Evolutionary conservation across 2,888 invertebrate genomes (phyloP).

Genomic region (Chalcis sispes): DNA sequence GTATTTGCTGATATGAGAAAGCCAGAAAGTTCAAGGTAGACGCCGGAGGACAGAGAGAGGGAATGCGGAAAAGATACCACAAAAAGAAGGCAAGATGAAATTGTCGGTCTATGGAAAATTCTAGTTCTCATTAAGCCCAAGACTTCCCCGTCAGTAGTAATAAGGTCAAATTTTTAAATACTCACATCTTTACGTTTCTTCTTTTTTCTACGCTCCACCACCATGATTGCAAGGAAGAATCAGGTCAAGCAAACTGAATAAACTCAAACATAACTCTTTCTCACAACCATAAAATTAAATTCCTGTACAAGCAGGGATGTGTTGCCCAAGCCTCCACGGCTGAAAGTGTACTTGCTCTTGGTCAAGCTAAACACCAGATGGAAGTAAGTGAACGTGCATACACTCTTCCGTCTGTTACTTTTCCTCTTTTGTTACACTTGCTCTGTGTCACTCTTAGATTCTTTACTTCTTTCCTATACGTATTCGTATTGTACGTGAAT

Average conservation of each 20-base stretch:
- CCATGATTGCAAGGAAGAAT: constrained; percentile 26
- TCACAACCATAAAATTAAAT: no score
- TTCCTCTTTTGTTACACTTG: background rate
- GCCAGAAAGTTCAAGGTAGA: no score
- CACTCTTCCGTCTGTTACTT: background rate
- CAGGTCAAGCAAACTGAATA: no score
- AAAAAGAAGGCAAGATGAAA: background rate
- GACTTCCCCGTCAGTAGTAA: no score
- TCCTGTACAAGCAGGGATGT: no score
- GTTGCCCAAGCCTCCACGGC: no score
- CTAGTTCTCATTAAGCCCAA: background rate
- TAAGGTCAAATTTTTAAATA: constrained; percentile 41
- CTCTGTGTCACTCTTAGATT: constrained; percentile 19
- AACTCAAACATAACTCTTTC: background rate
- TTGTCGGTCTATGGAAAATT: background rate
- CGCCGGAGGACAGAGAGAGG: background rate
- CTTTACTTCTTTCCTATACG: no score
- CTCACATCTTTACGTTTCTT: constrained; percentile 82
- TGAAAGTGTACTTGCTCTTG: no score
- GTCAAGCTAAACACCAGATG: background rate
- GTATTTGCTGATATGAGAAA: no score
- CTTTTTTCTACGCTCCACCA: constrained; percentile 82
- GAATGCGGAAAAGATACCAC: background rate
- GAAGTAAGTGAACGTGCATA: background rate
- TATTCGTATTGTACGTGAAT: background rate